Percentiles rank a stretch among this genome's conserved stretches.
Conservation (phyloP, 2,888 invertebrate species). For the Volucella zonaria region DNA sequence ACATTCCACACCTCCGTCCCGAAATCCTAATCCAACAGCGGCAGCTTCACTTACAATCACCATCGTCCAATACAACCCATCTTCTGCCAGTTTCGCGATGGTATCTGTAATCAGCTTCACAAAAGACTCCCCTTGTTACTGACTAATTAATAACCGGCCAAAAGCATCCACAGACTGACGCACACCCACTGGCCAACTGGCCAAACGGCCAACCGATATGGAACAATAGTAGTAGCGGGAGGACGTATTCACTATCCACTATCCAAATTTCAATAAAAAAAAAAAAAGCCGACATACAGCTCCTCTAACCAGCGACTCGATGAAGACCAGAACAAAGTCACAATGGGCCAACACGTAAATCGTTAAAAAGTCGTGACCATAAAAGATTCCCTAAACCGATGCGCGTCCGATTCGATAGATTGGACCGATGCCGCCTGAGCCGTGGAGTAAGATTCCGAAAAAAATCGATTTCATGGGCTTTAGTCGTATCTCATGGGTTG, state of each 20-base stretch:
- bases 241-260: constrained; percentile 6
- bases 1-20: constrained; percentile 18
- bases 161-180: not conserved
- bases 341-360: constrained; percentile 63
- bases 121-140: constrained; percentile 66
- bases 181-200: too few relatives aligned
- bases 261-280: not conserved
- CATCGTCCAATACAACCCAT: constrained; percentile 13
- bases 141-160: constrained; percentile 63
- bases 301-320: constrained; percentile 8
- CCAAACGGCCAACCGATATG: constrained; percentile 1
- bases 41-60: constrained; percentile 42
- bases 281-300: too few relatives aligned
- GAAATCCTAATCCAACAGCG: not conserved
- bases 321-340: constrained; percentile 21
- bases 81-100: constrained; percentile 64
- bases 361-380: constrained; percentile 67
- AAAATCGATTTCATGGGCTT: constrained; percentile 44
- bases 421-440: not conserved
- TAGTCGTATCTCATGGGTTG: not conserved
- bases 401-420: not conserved
- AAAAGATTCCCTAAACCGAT: constrained; percentile 48
- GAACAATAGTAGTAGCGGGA: constrained; percentile 39
- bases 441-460: constrained; percentile 26
- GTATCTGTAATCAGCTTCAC: constrained; percentile 52